These are phyloP conservation scores for Caerostris extrusa DNA, from an alignment of 1,140 invertebrate genomes.

Conservation along the genomic window DNA sequence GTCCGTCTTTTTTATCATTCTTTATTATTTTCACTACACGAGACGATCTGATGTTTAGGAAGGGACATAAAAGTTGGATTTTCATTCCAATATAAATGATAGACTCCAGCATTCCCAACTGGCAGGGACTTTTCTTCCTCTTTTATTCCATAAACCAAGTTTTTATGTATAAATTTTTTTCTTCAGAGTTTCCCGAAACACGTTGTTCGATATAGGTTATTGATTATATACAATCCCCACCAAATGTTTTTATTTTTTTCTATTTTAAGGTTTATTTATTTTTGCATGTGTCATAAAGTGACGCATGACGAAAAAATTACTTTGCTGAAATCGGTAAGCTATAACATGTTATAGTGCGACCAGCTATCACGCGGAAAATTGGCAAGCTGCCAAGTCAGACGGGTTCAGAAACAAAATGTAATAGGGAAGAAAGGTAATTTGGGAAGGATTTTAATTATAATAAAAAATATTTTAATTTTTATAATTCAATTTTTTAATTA, in stretches of 20 bases:
- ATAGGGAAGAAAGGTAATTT: too few relatives aligned
- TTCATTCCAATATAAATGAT: conserved; percentile 5
- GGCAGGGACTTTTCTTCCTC: background rate
- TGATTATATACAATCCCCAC: background rate
- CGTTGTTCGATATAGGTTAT: background rate
- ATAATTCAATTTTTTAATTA: too few relatives aligned
- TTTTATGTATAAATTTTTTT: background rate
- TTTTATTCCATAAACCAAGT: background rate
- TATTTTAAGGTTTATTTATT: background rate
- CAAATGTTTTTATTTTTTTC: background rate
- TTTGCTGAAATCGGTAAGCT: too few relatives aligned
- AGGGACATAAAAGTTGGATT: background rate
- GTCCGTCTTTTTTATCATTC: background rate
- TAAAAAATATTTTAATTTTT: too few relatives aligned
- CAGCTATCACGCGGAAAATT: too few relatives aligned
- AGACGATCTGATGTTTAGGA: background rate
- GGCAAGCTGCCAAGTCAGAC: too few relatives aligned
- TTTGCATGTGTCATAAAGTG: background rate
- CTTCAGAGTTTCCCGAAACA: background rate
- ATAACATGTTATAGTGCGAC: too few relatives aligned
- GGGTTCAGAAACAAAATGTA: too few relatives aligned
- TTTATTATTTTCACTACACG: background rate
- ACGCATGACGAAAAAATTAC: too few relatives aligned
- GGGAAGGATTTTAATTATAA: too few relatives aligned
- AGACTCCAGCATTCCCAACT: background rate